Conservation (phyloP, 92 coral and sea anemone genomes). For the Palythoa grandiflora region DNA sequence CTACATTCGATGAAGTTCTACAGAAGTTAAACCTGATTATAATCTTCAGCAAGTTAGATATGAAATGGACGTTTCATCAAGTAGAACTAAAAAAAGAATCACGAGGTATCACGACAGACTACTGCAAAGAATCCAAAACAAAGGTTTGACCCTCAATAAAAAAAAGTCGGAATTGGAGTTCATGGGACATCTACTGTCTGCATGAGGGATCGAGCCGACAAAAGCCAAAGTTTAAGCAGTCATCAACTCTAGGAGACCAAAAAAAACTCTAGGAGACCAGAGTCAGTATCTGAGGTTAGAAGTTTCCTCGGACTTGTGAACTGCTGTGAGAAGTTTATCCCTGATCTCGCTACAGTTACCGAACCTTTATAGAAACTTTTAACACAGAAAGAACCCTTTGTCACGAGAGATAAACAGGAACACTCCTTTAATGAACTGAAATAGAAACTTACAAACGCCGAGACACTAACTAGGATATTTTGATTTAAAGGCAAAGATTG, state of each 20-base stretch:
- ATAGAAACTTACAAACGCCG: not conserved
- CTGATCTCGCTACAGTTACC: not conserved
- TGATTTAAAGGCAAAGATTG: no score
- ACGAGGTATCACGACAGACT: no score
- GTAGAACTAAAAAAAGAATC: no score
- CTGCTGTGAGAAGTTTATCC: not conserved
- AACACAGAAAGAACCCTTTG: no score
- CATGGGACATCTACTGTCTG: not conserved
- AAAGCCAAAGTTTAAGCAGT: not conserved
- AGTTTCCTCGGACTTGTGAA: not conserved
- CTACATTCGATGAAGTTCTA: not conserved
- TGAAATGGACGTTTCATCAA: not conserved
- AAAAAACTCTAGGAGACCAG: not conserved
- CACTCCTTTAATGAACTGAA: no score
- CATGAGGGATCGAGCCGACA: not conserved
- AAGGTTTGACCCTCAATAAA: not conserved
- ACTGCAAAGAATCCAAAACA: not conserved
- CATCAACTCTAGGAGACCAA: not conserved
- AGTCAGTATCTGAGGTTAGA: not conserved
- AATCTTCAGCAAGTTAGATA: not conserved
- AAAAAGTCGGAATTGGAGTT: not conserved
- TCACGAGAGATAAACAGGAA: no score
- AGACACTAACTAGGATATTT: not conserved
- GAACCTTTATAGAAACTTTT: no score
- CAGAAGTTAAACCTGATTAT: not conserved